A percentile compares a stretch with the other conserved stretches of the same genome.
These are phyloP conservation scores for Sebastolobus altivelis DNA, from an alignment of 2,797 vertebrate species.

Conservation along the genomic window DNA sequence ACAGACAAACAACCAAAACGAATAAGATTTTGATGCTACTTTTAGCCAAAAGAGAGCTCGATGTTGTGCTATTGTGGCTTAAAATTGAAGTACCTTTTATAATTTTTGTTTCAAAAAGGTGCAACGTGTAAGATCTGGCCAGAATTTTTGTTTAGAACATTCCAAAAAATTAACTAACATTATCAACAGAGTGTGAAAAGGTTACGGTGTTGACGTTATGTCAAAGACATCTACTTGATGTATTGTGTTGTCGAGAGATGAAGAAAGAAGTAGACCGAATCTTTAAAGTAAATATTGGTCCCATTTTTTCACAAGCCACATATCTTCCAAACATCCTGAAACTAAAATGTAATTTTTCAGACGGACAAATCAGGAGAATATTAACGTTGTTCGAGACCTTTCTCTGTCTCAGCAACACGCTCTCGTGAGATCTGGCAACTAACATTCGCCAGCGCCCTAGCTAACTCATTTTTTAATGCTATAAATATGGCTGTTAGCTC, in stretches of 20 bases:
- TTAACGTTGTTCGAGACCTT: not conserved
- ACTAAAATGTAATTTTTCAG: no score
- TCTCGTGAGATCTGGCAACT: not conserved
- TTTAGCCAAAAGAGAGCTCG: not conserved
- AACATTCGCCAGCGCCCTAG: no score
- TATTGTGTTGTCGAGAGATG: not conserved
- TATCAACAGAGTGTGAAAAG: not conserved
- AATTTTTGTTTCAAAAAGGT: not conserved
- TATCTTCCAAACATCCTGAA: no score
- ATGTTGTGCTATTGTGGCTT: not conserved
- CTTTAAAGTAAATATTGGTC: no score
- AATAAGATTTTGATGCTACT: not conserved
- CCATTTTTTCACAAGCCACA: no score
- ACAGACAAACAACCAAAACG: not conserved
- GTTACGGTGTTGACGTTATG: not conserved
- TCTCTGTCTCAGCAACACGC: not conserved
- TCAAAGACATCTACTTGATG: not conserved
- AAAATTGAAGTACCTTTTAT: not conserved
- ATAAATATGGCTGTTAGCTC: no score
- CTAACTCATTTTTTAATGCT: no score
- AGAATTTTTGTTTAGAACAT: no score
- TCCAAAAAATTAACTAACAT: fast-evolving
- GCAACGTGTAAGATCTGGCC: not conserved
- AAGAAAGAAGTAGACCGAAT: no score
- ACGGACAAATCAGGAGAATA: not conserved